A percentile compares a stretch with the other conserved stretches of the same genome.
These are phyloP conservation scores for Pristionchus japonicus DNA, from an alignment of 2,888 invertebrate genomes.

Conservation along the genomic window DNA sequence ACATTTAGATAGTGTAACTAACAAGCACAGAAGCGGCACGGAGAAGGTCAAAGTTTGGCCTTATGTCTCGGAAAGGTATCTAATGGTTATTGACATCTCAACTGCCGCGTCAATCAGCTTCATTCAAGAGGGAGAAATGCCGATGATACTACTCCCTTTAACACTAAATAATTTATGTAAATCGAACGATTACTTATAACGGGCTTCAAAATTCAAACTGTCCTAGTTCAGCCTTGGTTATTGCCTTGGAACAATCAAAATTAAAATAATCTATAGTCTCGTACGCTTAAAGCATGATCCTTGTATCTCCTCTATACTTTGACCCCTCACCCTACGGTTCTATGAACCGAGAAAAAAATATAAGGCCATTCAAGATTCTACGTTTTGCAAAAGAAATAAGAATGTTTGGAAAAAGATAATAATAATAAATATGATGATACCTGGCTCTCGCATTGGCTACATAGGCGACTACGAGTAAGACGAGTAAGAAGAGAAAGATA, in stretches of 20 bases:
- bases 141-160: too few relatives aligned
- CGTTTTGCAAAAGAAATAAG: not conserved
- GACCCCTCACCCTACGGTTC: not conserved
- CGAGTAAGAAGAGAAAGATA: constrained; percentile 6
- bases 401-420: not conserved
- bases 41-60: not conserved
- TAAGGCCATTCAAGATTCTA: not conserved
- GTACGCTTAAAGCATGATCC: not conserved
- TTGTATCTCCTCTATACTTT: not conserved
- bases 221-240: too few relatives aligned
- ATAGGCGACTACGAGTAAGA: not conserved
- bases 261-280: too few relatives aligned
- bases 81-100: not conserved
- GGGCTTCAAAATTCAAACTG: too few relatives aligned
- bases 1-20: not conserved
- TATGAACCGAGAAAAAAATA: not conserved
- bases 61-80: not conserved
- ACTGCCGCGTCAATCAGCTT: not conserved
- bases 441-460: constrained; percentile 15
- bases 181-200: too few relatives aligned
- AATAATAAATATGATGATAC: not conserved
- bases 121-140: not conserved
- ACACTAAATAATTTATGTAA: too few relatives aligned
- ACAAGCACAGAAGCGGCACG: not conserved
- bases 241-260: too few relatives aligned